These are phyloP conservation scores for Anneissia japonica DNA, from an alignment of 35 echinoderm and acorn worm species.

Conservation along the genomic window DNA sequence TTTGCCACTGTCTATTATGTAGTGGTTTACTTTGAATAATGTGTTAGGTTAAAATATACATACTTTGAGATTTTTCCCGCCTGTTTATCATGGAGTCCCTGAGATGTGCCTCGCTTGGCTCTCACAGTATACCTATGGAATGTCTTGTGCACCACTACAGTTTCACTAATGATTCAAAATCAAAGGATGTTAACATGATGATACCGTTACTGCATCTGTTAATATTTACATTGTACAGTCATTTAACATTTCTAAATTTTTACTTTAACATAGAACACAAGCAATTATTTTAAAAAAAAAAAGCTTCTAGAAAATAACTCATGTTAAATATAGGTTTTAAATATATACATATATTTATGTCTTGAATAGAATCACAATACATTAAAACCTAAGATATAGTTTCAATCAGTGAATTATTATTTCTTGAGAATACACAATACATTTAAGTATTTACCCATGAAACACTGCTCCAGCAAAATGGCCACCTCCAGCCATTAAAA, in stretches of 20 bases:
- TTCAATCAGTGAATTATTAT: neutral
- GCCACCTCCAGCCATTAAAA: slow-evolving; percentile 89
- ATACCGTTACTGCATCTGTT: neutral
- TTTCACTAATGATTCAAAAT: neutral
- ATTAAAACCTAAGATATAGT: too few species aligned
- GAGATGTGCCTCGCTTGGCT: slow-evolving; percentile 87
- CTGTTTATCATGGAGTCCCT: slow-evolving; percentile 64
- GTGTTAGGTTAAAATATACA: too few species aligned
- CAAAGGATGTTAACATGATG: neutral
- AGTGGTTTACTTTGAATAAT: too few species aligned
- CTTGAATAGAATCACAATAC: too few species aligned
- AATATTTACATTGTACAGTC: too few species aligned
- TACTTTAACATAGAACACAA: too few species aligned
- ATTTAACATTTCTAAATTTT: neutral
- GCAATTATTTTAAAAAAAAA: too few species aligned
- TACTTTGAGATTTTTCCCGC: slow-evolving; percentile 73
- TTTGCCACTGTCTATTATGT: too few species aligned
- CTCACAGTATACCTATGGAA: slow-evolving; percentile 94
- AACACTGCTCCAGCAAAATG: slow-evolving; percentile 97
- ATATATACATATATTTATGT: too few species aligned
- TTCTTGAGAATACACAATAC: neutral
- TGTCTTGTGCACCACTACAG: slow-evolving; percentile 70
- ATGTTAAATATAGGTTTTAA: too few species aligned
- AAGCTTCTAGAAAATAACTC: too few species aligned
- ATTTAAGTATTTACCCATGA: slow-evolving; percentile 94